Conservation (phyloP, 2,113 vertebrate species). For the Alectura lathami region DNA sequence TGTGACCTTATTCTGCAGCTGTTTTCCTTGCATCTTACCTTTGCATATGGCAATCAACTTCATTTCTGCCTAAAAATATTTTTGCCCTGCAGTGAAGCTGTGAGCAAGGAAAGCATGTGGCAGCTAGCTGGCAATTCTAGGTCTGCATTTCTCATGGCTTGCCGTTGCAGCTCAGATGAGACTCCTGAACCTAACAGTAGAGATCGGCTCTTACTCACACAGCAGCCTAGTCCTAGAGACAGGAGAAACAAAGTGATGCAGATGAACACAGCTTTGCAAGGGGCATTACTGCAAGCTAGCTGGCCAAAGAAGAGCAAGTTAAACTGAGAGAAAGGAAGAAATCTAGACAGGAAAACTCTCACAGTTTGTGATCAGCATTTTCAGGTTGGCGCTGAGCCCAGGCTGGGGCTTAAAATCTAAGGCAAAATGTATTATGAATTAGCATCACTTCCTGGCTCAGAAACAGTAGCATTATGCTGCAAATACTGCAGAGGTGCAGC, state of each 20-base stretch:
- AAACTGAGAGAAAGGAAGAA: not conserved
- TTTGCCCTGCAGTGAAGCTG: not conserved
- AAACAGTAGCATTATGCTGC: slow-evolving; percentile 63
- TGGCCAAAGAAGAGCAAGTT: not conserved
- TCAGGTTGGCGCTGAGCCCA: slow-evolving; percentile 9
- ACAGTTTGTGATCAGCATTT: not conserved
- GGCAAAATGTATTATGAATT: slow-evolving; percentile 55
- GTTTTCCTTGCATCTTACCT: not conserved
- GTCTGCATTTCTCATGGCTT: not conserved
- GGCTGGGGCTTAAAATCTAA: slow-evolving; percentile 23
- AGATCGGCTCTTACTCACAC: not conserved
- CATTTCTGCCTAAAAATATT: not conserved
- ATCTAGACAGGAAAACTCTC: not conserved
- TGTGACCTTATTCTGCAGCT: not conserved
- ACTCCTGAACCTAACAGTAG: not conserved
- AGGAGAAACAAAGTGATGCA: not conserved
- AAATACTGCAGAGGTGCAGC: slow-evolving; percentile 57
- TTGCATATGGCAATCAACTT: not conserved
- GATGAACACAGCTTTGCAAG: not conserved
- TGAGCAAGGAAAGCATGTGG: not conserved
- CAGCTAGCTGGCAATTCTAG: not conserved
- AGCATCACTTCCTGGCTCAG: slow-evolving; percentile 57
- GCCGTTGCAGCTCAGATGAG: not conserved
- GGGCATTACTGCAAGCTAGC: not conserved
- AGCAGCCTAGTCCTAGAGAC: not conserved